Percentiles rank a stretch among this genome's conserved stretches.
Evolutionary conservation across 2,888 invertebrate species (phyloP).

Genomic region (Cepaea hortensis): DNA sequence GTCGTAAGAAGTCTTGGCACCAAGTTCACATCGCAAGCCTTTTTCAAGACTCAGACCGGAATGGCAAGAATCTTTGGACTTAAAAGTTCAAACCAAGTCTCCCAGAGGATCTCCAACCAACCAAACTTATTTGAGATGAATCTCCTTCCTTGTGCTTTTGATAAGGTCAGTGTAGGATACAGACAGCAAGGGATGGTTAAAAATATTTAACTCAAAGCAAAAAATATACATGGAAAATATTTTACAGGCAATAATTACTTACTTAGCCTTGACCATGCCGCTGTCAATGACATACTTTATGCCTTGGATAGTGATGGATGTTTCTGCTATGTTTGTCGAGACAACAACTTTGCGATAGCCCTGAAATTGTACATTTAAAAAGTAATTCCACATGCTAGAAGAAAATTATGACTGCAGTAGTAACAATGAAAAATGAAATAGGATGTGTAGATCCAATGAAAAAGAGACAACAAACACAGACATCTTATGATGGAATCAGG

Average conservation of each 20-base stretch:
- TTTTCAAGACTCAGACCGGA: too few relatives aligned
- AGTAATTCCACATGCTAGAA: not conserved
- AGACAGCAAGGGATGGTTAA: not conserved
- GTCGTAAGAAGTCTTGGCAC: too few relatives aligned
- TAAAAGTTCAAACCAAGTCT: too few relatives aligned
- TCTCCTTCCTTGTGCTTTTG: too few relatives aligned
- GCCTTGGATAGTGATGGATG: constrained; percentile 82
- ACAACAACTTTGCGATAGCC: constrained; percentile 79
- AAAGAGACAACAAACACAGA: too few relatives aligned
- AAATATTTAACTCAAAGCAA: not conserved
- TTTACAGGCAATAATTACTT: constrained; percentile 57
- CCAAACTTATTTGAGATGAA: too few relatives aligned
- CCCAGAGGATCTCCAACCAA: too few relatives aligned
- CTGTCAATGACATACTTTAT: constrained; percentile 93
- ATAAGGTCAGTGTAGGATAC: too few relatives aligned
- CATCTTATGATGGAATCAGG: too few relatives aligned
- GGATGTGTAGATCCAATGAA: not conserved
- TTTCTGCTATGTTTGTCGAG: constrained; percentile 81
- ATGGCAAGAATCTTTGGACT: too few relatives aligned
- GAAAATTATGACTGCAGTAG: not conserved
- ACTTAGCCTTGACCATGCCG: constrained; percentile 93
- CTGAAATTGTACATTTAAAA: constrained; percentile 50
- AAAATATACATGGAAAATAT: not conserved
- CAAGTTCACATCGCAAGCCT: too few relatives aligned
- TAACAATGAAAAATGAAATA: not conserved